Conservation (phyloP, 2,113 vertebrate species). For the Telmatochromis sp. region DNA sequence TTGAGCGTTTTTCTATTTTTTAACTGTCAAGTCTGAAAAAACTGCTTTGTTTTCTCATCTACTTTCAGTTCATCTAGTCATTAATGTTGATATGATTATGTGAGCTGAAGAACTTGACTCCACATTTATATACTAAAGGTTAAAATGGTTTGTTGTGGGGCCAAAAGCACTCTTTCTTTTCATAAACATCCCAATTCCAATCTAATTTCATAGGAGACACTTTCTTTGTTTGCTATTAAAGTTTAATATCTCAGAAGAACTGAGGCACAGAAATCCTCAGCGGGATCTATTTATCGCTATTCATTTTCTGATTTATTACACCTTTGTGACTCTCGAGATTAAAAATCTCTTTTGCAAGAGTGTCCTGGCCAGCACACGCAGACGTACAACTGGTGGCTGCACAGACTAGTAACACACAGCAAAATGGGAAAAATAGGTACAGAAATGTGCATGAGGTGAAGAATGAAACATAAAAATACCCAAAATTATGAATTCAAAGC, state of each 20-base stretch:
- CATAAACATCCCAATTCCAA: neutral
- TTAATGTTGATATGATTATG: neutral
- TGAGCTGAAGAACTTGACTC: rapidly evolving
- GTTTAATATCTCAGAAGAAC: neutral
- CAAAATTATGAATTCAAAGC: neutral
- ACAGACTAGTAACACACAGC: rapidly evolving
- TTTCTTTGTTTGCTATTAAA: neutral
- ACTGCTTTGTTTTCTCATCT: neutral
- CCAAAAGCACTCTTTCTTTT: neutral
- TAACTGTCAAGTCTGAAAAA: neutral
- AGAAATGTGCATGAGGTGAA: neutral
- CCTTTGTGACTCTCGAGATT: neutral
- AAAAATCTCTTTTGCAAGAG: neutral
- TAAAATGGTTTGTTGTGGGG: neutral
- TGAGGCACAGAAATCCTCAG: neutral
- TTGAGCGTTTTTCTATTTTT: neutral
- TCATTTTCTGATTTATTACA: neutral
- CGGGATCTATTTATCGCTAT: neutral
- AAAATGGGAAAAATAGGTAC: neutral
- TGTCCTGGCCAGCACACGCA: neutral
- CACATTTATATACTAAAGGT: neutral
- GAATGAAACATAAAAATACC: neutral
- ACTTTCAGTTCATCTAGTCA: rapidly evolving
- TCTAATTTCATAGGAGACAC: neutral
- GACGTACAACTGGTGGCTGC: neutral